Conservation (phyloP, 2,113 vertebrate species). For the Syrmaticus mikado region DNA sequence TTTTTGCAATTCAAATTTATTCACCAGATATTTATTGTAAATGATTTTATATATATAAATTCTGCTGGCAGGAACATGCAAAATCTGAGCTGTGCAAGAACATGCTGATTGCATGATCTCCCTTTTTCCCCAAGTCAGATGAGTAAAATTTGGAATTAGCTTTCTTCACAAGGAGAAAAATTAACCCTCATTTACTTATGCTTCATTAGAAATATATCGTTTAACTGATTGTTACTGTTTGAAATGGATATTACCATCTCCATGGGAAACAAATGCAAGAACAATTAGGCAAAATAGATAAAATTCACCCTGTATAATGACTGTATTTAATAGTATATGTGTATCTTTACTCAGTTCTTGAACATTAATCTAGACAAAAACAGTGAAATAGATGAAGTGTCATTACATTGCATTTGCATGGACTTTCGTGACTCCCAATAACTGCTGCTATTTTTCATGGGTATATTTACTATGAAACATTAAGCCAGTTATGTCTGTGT, state of each 20-base stretch:
- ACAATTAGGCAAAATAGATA: not conserved
- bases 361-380: not conserved
- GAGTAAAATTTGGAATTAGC: not conserved
- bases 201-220: not conserved
- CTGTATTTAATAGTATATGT: not conserved
- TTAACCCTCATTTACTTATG: not conserved
- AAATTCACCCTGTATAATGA: not conserved
- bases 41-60: not conserved
- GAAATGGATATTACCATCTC: not conserved
- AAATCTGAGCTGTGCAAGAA: not conserved
- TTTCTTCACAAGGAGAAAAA: not conserved
- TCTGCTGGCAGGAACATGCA: not conserved
- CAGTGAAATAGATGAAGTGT: not conserved
- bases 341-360: not conserved
- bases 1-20: conserved; percentile 30
- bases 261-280: not conserved
- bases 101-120: not conserved
- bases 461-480: not conserved
- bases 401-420: not conserved
- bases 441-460: not conserved
- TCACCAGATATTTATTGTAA: not conserved
- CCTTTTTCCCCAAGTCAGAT: not conserved
- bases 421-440: not conserved
- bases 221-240: not conserved
- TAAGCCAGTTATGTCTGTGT: not conserved